Base-by-base conservation (phyloP, 2,113 vertebrate genomes). In the Gadus macrocephalus region DNA sequence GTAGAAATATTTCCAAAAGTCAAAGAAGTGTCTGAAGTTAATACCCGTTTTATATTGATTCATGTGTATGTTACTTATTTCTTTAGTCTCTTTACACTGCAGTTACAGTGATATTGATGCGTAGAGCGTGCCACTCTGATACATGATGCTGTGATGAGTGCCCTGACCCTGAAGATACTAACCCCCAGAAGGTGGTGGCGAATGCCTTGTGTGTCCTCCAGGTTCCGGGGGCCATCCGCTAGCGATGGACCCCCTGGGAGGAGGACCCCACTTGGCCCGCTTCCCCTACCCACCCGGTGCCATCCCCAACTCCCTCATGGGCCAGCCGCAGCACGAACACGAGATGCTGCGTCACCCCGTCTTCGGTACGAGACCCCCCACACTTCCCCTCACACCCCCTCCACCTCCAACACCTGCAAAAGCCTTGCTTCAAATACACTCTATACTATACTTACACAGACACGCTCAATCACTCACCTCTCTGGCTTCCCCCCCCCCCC, bases 341-440 rank as follows among this genome's bases (percentile, higher is more conserved):
- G 97, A 99, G 92, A 98, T 99, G 96, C 94, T 98, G 49, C 93
- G 97, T 74, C 97, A 99, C 82, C 97, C 96, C 0, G 93, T 99
- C 64, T 99, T 99, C 7, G 97, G 97, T 99, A 87, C 87, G 94
- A 94, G 16, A n/a, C 11, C 17, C 69, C 0, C 14, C 58, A 49
- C 9, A 31, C 1, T 20, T 5, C 28, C 15, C 55, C n/a, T 58
- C n/a, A 12, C n/a, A 62, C 20, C 12, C 20, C 4, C n/a, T 27
- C 22, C 11, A 15, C 22, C 61, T 27, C 15, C 15, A 62, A 62
- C 55, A 3, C 31, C 17, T 62, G 22, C 3, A 3, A 62, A 62
- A 16, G 53, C 12, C 3, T 55, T 11, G 53, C 53, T 14, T n/a
- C 9, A 49, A 49, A 9, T 49, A 58, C n/a, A 16, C 16, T 16